Evolutionary conservation across 37 sponge, comb jelly and placozoan genomes (phyloP), one percentile per base, ranked within the genome.

Genomic region (Tethya wilhelma): DNA sequence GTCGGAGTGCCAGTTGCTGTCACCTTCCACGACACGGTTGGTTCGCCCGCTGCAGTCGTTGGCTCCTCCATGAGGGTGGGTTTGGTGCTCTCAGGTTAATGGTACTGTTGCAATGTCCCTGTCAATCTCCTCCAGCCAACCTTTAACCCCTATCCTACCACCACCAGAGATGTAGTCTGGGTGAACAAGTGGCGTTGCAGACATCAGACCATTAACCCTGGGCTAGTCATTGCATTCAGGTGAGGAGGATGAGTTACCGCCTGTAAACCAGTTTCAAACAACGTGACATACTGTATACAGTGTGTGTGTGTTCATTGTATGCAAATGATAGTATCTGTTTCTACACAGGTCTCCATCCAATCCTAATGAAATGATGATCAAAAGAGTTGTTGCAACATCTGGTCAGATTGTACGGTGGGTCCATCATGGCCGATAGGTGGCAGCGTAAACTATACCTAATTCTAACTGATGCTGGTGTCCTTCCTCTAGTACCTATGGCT

Each of bases 31-130:
- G 87, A 87, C 56, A 31, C 25, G 0, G 69, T 87, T 66, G 87
- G 87, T 12, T 28, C 2, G 14, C 45, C 56, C 5, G 75, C 60
- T 3, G 12, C 44, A 1, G 57, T 87, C 33, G 67, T 38, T 37
- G 87, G 87, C 0, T 5, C 17, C 43, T 87, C 87, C 17, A 87
- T 87, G 87, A 32, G 46, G 76, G 87, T 87, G 39, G 25, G 71
- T 25, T 23, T 3, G 64, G n/a, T n/a, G n/a, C n/a, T n/a, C n/a
- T n/a, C n/a, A n/a, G n/a, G n/a, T n/a, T n/a, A n/a, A n/a, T n/a
- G n/a, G n/a, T n/a, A n/a, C n/a, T n/a, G 11, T 6, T 3, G 7
- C 4, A 65, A 14, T 59, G 36, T 57, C 30, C 38, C 70, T 14
- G 17, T 39, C 33, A 40, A 2, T 4, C 43, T 67, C 56, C 34